Conservation (phyloP, 2,888 invertebrate genomes). For the Napeogenes inachia region DNA sequence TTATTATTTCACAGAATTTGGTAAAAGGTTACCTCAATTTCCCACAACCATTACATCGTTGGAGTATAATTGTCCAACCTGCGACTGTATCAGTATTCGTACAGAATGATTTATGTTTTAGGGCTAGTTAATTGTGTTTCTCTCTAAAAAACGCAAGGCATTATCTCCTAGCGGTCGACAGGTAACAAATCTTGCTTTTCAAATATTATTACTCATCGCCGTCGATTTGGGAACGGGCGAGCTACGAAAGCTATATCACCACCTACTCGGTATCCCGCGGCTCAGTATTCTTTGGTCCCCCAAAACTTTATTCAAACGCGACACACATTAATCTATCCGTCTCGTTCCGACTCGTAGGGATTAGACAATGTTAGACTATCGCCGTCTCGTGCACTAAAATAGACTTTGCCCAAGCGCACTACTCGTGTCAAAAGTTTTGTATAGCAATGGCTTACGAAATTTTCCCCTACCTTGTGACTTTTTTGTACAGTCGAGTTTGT, state of each 20-base stretch:
- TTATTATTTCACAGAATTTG: conserved; percentile 47
- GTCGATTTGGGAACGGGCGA: conserved; percentile 73
- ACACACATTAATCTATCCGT: conserved; percentile 67
- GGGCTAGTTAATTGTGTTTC: conserved; percentile 75
- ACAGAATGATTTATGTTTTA: conserved; percentile 62
- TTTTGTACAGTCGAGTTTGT: conserved; percentile 71
- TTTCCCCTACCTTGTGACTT: conserved; percentile 74
- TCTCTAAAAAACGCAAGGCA: conserved; percentile 67
- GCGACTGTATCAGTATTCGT: conserved; percentile 47
- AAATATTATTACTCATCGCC: conserved; percentile 77
- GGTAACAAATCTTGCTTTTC: conserved; percentile 77
- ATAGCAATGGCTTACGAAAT: conserved; percentile 76
- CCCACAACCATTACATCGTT: conserved; percentile 56
- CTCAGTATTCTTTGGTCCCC: conserved; percentile 69
- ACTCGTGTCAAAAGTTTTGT: conserved; percentile 77
- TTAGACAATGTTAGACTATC: conserved; percentile 51
- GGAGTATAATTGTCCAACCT: conserved; percentile 70
- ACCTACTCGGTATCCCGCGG: conserved; percentile 77
- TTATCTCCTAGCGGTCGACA: conserved; percentile 72
- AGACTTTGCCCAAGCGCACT: conserved; percentile 77
- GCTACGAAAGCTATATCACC: conserved; percentile 77
- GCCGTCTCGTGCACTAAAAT: conserved; percentile 73
- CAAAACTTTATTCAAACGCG: conserved; percentile 75
- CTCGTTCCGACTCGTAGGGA: conserved; percentile 54
- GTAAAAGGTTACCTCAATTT: conserved; percentile 44